phyloP scores from a whole-genome alignment of 2,797 vertebrate genomes.

The Crocidura indochinensis region DNA sequence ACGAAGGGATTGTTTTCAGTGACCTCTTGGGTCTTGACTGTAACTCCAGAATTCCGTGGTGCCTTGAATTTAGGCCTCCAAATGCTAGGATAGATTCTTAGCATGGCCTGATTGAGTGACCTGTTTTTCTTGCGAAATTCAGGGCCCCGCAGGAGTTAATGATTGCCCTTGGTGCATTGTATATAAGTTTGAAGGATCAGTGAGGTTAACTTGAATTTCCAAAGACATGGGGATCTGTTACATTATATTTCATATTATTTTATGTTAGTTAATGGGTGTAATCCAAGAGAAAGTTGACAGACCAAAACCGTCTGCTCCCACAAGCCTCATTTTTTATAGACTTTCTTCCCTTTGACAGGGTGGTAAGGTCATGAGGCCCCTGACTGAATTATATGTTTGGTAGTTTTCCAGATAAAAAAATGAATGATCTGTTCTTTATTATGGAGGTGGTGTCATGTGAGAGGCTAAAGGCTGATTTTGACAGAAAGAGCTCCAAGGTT shows the following conservation, averaged over 20 bases:
- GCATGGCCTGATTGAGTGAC: not conserved
- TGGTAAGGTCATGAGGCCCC: conserved; percentile 80
- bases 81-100: conserved; percentile 16
- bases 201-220: conserved; percentile 72
- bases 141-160: conserved; percentile 1
- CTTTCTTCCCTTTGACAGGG: conserved; percentile 82
- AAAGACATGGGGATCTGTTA: conserved; percentile 69
- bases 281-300: conserved; percentile 82
- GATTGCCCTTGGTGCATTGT: not conserved
- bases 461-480: conserved; percentile 75
- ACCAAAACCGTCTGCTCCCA: conserved; percentile 78
- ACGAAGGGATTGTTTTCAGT: conserved; percentile 4
- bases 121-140: conserved; percentile 55
- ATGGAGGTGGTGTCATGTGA: conserved; percentile 70
- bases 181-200: conserved; percentile 61
- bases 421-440: conserved; percentile 83
- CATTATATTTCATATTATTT: conserved; percentile 75
- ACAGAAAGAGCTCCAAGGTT: conserved; percentile 66
- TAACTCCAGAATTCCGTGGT: not conserved
- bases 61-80: not conserved
- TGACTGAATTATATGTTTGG: conserved; percentile 74
- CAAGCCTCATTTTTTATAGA: conserved; percentile 80
- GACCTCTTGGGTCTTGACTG: not conserved
- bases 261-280: conserved; percentile 75
- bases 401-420: conserved; percentile 84